These are phyloP conservation scores for Talpa occidentalis DNA, from an alignment of 2,113 vertebrate species.

Conservation along the genomic window DNA sequence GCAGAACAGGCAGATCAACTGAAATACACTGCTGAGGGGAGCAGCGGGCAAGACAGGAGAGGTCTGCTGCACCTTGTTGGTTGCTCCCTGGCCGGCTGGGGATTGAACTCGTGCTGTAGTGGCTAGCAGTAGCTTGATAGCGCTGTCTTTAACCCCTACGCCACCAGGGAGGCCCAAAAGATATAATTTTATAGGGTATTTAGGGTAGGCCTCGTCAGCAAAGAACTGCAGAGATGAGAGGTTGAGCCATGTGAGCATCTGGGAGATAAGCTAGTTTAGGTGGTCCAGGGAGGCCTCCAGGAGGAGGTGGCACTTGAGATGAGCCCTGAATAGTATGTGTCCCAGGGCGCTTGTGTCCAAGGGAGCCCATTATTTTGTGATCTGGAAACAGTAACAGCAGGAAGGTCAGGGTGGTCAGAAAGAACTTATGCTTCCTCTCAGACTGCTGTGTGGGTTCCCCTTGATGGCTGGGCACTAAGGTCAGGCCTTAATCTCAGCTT, in stretches of 20 bases:
- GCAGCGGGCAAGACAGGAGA: no score
- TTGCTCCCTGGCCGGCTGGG: no score
- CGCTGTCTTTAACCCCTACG: no score
- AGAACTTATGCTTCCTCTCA: not conserved
- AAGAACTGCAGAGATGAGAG: not conserved
- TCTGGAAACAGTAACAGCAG: not conserved
- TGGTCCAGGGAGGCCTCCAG: not conserved
- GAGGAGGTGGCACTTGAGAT: not conserved
- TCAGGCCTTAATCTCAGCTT: not conserved
- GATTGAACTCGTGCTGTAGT: no score
- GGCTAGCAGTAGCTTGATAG: no score
- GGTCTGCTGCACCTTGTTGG: no score
- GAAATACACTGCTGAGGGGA: no score
- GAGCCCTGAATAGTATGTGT: not conserved
- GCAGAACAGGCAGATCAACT: no score
- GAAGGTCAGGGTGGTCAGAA: not conserved
- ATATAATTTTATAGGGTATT: not conserved
- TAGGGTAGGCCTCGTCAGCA: not conserved
- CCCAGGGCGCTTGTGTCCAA: no score
- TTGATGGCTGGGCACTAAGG: not conserved
- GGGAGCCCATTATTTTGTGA: not conserved
- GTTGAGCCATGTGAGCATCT: fast-evolving
- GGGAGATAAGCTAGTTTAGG: not conserved
- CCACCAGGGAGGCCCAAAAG: no score
- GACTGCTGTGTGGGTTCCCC: not conserved